phyloP scores from a whole-genome alignment of 2,888 invertebrate species.

The Cantharis rustica region DNA sequence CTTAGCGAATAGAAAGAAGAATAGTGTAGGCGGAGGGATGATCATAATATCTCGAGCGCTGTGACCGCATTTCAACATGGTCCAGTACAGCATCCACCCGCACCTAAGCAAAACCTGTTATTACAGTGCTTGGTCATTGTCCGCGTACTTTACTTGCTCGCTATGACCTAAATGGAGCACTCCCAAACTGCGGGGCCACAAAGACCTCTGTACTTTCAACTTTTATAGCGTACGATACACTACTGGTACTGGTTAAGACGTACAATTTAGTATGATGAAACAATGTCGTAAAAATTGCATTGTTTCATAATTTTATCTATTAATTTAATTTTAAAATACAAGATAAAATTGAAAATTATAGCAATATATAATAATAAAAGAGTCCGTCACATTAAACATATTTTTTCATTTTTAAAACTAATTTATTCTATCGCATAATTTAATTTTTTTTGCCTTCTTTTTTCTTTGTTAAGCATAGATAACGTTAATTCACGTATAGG shows the following conservation, averaged over 20 bases:
- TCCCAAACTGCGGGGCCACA: slow-evolving; percentile 46
- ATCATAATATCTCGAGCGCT: slow-evolving; percentile 40
- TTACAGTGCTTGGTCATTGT: slow-evolving; percentile 50
- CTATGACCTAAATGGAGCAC: slow-evolving; percentile 53
- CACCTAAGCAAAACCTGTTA: slow-evolving; percentile 53
- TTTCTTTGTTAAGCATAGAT: no score
- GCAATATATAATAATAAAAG: not conserved
- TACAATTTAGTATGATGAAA: not conserved
- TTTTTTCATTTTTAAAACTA: no score
- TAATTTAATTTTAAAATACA: not conserved
- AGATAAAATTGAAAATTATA: not conserved
- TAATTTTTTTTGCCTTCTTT: no score
- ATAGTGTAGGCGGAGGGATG: slow-evolving; percentile 42
- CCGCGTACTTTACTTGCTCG: slow-evolving; percentile 51
- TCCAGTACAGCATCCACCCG: slow-evolving; percentile 50
- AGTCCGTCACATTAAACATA: no score
- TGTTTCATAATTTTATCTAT: not conserved
- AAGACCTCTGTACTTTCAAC: slow-evolving; percentile 38
- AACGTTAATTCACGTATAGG: no score
- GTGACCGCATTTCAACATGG: slow-evolving; percentile 44
- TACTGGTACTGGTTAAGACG: not conserved
- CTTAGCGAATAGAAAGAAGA: slow-evolving; percentile 11
- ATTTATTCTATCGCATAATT: no score
- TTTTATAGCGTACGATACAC: slow-evolving; percentile 2
- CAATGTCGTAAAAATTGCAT: not conserved